Evolutionary conservation across 2,113 vertebrate species (phyloP).

Genomic region (Sminthopsis crassicaudata): DNA sequence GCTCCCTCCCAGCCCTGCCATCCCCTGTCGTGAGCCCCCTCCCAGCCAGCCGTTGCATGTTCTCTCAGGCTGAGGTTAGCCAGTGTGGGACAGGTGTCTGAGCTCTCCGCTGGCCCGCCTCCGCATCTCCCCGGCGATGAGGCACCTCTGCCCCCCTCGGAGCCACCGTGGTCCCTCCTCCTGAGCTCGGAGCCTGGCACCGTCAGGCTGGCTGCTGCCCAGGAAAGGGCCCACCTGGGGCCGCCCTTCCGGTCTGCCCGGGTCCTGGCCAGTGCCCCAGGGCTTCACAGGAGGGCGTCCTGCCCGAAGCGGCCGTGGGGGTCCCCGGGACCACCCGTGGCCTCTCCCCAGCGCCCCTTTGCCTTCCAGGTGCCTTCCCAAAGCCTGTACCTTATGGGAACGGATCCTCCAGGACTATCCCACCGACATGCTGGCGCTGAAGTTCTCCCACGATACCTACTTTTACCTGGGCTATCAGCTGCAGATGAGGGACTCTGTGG

Average conservation of each 20-base stretch:
- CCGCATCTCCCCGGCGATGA: neutral
- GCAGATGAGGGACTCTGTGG: slow-evolving; percentile 93
- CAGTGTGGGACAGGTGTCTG: neutral
- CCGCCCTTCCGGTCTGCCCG: neutral
- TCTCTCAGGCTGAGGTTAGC: neutral
- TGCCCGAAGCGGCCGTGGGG: neutral
- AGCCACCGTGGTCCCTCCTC: neutral
- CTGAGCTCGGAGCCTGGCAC: no score
- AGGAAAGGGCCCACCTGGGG: neutral
- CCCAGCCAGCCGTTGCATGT: neutral
- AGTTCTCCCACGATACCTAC: slow-evolving; percentile 91
- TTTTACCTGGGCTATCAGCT: slow-evolving; percentile 91
- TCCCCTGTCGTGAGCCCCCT: neutral
- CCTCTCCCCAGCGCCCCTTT: neutral
- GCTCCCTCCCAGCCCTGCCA: neutral
- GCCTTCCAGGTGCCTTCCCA: slow-evolving; percentile 84
- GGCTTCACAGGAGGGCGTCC: neutral
- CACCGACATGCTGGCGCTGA: slow-evolving; percentile 94
- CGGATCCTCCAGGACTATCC: slow-evolving; percentile 92
- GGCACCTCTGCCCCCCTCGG: neutral
- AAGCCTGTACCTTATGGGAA: slow-evolving; percentile 92
- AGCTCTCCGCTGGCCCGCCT: neutral
- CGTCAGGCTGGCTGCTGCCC: no score
- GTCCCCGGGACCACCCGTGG: neutral
- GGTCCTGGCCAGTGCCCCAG: no score